phyloP scores from a whole-genome alignment of 2,888 invertebrate genomes.

The Eudemis profundana region DNA sequence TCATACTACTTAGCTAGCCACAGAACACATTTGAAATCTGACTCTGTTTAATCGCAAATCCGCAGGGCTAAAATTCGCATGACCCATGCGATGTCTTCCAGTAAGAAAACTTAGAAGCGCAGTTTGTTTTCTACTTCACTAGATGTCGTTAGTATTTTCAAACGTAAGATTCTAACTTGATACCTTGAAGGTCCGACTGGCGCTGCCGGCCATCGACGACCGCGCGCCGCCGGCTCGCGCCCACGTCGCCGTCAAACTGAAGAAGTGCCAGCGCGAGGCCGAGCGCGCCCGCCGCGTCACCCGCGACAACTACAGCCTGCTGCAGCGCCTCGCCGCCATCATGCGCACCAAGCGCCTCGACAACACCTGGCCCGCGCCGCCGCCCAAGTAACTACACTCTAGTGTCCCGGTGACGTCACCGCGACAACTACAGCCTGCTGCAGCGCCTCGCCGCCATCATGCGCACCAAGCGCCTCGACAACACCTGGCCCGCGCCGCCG shows the following conservation, averaged over 20 bases:
- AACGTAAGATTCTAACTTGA: too few relatives aligned
- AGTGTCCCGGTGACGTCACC: too few relatives aligned
- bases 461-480: too few relatives aligned
- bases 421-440: too few relatives aligned
- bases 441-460: too few relatives aligned
- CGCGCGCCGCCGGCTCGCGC: constrained; percentile 86
- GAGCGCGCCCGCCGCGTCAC: constrained; percentile 88
- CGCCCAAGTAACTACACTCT: constrained; percentile 87
- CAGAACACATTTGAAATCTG: too few relatives aligned
- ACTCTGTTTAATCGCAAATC: too few relatives aligned
- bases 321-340: constrained; percentile 88
- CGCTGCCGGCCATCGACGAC: constrained; percentile 88
- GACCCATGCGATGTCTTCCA: too few relatives aligned
- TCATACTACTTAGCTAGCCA: too few relatives aligned
- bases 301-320: constrained; percentile 88
- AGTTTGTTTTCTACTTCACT: neutral
- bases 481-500: too few relatives aligned
- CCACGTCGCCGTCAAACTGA: constrained; percentile 88
- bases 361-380: constrained; percentile 87
- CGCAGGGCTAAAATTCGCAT: too few relatives aligned
- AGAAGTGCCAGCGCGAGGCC: constrained; percentile 88
- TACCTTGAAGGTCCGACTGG: constrained; percentile 84
- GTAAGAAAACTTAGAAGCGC: too few relatives aligned
- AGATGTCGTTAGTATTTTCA: neutral
- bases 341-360: constrained; percentile 88